Evolutionary conservation across 2,888 invertebrate genomes (phyloP).

Genomic region (Sinelater perroti): DNA sequence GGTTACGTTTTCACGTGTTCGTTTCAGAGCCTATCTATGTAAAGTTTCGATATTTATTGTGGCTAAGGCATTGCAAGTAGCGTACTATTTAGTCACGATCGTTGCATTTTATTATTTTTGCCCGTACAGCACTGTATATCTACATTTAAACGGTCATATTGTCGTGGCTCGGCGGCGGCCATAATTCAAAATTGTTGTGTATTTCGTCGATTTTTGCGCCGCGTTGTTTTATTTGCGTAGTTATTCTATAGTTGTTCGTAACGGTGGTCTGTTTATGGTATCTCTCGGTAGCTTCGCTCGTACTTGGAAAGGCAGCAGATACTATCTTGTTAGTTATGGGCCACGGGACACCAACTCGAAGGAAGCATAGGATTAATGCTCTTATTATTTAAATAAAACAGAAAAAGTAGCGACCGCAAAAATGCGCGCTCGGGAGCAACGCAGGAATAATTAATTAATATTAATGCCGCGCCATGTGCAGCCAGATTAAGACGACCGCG

Average conservation of each 20-base stretch:
- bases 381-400: slow-evolving; percentile 56
- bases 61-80: slow-evolving; percentile 32
- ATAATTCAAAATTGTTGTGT: slow-evolving; percentile 47
- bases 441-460: slow-evolving; percentile 10
- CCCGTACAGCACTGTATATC: slow-evolving; percentile 31
- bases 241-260: slow-evolving; percentile 43
- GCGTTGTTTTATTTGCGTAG: slow-evolving; percentile 41
- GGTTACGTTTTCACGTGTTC: slow-evolving; percentile 15
- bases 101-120: slow-evolving; percentile 40
- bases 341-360: slow-evolving; percentile 56
- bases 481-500: background rate
- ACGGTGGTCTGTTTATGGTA: slow-evolving; percentile 48
- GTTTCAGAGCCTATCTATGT: slow-evolving; percentile 11
- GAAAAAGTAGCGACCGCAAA: slow-evolving; percentile 12
- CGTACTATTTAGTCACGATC: slow-evolving; percentile 42
- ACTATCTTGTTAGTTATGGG: slow-evolving; percentile 59
- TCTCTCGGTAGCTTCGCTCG: slow-evolving; percentile 46
- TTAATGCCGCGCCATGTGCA: slow-evolving; percentile 7
- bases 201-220: slow-evolving; percentile 37
- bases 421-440: background rate
- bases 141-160: slow-evolving; percentile 42
- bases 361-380: slow-evolving; percentile 57
- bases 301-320: slow-evolving; percentile 51
- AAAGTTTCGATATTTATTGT: slow-evolving; percentile 28
- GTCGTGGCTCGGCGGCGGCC: slow-evolving; percentile 37